Evolutionary conservation across 2,113 vertebrate species (phyloP), one percentile per base, ranked within the genome.

Genomic region (Alouatta palliata): DNA sequence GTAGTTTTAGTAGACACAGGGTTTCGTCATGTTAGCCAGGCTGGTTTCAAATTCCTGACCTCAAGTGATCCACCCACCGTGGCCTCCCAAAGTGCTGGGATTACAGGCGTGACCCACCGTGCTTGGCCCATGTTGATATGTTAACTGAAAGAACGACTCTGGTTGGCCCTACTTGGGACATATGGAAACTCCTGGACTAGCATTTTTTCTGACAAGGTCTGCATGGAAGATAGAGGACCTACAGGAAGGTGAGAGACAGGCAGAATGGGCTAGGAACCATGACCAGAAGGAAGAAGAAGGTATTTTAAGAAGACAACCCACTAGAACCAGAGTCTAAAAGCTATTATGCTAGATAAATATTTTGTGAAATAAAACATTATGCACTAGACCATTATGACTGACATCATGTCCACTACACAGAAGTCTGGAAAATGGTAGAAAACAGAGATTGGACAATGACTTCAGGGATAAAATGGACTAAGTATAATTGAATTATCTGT

Each of bases 381-480:
- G 27, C 43, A 23, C 84, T n/a, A 58, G 52, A 45, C 54, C 81
- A n/a, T 71, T 6, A 12, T 70, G 64, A 88, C 64, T 95, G 71
- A 71, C 43, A 61, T 87, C n/a, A 79, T 70, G n/a, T 81, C 40
- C 17, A 40, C 19, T 40, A 13, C 30, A 85, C 37, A 77, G 49
- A 96, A 86, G 52, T 81, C 47, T 93, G 35, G 23, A 95, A 96
- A 97, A 66, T 66, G 19, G 16, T 82, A 96, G 37, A 91, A 93
- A 96, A 95, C 14, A 45, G 40, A 80, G 32, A 56, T 71, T 70
- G 52, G 68, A 96, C 82, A 90, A 11, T 23, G 77, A 56, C 76
- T 94, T 94, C 56, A 87, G 25, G 43, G 35, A 90, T 90, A 80
- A 73, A 66, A 79, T 58, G 30, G 30, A 23, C 54, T 73, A 87